Base-by-base conservation (phyloP, 2,113 vertebrate species). In the Suricata suricatta region DNA sequence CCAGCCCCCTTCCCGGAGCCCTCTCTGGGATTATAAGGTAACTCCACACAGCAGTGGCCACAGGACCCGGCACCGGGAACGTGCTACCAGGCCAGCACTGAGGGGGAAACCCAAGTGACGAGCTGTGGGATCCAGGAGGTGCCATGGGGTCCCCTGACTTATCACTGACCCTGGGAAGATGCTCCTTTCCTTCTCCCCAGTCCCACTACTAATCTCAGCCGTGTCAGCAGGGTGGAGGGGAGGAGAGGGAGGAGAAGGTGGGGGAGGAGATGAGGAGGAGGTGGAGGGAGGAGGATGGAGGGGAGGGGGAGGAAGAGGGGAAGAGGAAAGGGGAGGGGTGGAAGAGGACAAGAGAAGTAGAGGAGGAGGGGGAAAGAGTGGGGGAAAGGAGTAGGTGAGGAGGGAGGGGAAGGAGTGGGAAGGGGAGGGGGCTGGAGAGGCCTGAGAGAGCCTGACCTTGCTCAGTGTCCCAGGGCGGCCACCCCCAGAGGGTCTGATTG, bases 41-140 rank as follows among this genome's bases (percentile, higher is more conserved):
- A 19, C 33, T 1, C 35, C 35, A 27, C 21, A 7, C 1, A 0
- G 31, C 35, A 4, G 8, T 2, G 2, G 15, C 5, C 66, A 0
- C 7, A 4, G 14, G 54, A 10, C 33, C 17, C 41, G 15, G 41
- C 8, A 8, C 3, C 5, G 0, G 77, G 29, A 50, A 27, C n/a
- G 69, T 0, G 15, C n/a, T 0, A 0, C 15, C 35, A 10, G 71
- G 44, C 44, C 44, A 47, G 8, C 44, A 4, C 44, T 3, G 14
- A 6, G 44, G 19, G 35, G 35, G 44, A 33, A 69, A 33, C 11
- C 16, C 35, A 6, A 12, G 66, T 35, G 41, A 47, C 47, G 14
- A 44, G 16, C 31, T 3, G 3, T 3, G 16, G 35, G 92, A 14
- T 5, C 52, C 66, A 44, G 68, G 29, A 19, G 38, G 27, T 1